Evolutionary conservation across 2,888 invertebrate species (phyloP), one percentile per base, ranked within the genome.

Genomic region (Sepiola atlantica): DNA sequence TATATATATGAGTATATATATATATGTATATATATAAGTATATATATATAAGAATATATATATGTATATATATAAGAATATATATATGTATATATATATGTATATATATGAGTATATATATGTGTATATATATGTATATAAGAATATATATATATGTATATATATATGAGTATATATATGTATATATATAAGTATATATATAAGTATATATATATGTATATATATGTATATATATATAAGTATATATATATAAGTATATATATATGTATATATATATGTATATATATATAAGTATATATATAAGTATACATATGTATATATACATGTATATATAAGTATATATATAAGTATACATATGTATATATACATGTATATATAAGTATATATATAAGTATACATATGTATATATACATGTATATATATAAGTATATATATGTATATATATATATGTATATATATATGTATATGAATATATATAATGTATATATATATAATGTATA

Each of bases 361-460:
- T 77, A 77, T 77, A 77, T 77, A 77, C 24, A 77, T 77, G 21
- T 35, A 92, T 93, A 93, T 93, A 93, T 93, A 93, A 35, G 45
- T 93, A 93, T 93, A 93, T 93, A 93, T 93, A 93, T 93, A 93
- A 35, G 45, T 93, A 93, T 93, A 93, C 45, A 93, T 93, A 93
- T 93, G 45, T 93, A 93, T 93, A 93, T 45, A 93, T 93, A 93
- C 45, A 93, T 93, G 45, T 93, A 93, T 93, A 93, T 93, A 93
- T 93, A 93, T 93, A 93, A 35, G 45, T 93, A 93, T 93, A 93
- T 93, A 93, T 93, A 93, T 93, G 45, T 93, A 93, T 45, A 93
- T 93, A 93, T 93, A 93, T 55, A 55, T 93, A 55, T 93, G 45
- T 18, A 93, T n/a, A n/a, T n/a, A n/a, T n/a, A n/a, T n/a, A n/a